Evolutionary conservation across 2,113 vertebrate genomes (phyloP), one percentile per base, ranked within the genome.

Genomic region (Pluvianellus socialis): DNA sequence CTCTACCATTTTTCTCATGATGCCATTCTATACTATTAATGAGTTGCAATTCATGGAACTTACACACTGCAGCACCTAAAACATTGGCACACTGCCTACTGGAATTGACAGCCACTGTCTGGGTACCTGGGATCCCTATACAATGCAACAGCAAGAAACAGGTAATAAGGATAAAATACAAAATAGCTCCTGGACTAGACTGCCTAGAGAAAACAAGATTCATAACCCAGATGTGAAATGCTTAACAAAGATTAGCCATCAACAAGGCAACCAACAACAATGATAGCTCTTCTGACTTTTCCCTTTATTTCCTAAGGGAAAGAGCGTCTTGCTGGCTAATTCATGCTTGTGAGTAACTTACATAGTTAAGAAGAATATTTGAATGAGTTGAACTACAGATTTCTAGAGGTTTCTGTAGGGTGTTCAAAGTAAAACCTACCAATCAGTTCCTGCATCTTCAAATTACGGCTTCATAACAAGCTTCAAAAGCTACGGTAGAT

Each of bases 21-120:
- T 58, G 63, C 45, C 76, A 26, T 44, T 62, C 33, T 70, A 56
- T 19, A 4, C 19, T 72, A 30, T 9, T 17, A 79, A 50, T 8
- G 26, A 93, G 35, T 6, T 19, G 30, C 9, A 73, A 14, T 20
- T 61, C 0, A 0, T 28, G 19, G 24, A 94, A 61, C 9, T 23
- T 40, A 82, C 62, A 76, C 4, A 1, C 2, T 30, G 13, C 32
- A 83, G 28, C 30, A 74, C 7, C 35, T 53, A 53, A 90, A 81
- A 38, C 56, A 73, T 0, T 24, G 38, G 42, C 33, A 81, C 21
- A 5, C 4, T 49, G 24, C 65, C 50, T 71, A 66, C 45, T 32
- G 23, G 45, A 85, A 90, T 7, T 1, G 0, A 10, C 28, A 70
- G 35, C 20, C 47, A 52, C 16, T 2, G 0, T 4, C 26, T 12